Evolutionary conservation across 2,797 vertebrate species (phyloP).

Genomic region (Takifugu rubripes): DNA sequence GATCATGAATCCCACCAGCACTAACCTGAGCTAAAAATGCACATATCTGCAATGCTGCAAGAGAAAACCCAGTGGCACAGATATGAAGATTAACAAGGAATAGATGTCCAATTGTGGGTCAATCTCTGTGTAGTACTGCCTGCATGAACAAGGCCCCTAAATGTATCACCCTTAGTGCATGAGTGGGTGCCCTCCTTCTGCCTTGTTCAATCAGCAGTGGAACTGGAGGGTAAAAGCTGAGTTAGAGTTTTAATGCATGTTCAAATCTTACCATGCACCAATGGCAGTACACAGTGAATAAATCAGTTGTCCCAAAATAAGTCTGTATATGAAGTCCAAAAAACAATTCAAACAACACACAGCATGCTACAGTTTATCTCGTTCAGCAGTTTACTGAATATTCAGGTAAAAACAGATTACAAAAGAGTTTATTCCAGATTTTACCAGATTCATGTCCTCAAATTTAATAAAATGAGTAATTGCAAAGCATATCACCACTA

Average conservation of each 20-base stretch:
- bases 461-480: no score
- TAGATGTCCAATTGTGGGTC: conserved; percentile 23
- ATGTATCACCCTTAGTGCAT: conserved; percentile 12
- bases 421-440: no score
- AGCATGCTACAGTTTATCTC: no score
- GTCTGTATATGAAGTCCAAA: no score
- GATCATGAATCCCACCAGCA: conserved; percentile 21
- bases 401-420: no score
- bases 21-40: conserved; percentile 22
- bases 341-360: no score
- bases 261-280: no score
- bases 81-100: conserved; percentile 7
- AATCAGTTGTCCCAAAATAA: no score
- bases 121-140: background rate
- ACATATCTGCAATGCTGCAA: background rate
- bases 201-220: conserved; percentile 46
- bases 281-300: no score
- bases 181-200: conserved; percentile 56
- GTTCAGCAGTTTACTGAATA: no score
- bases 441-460: no score
- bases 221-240: conserved; percentile 1
- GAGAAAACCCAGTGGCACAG: conserved; percentile 20
- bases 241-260: background rate
- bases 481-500: no score
- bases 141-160: conserved; percentile 19